These are phyloP conservation scores for Maniola jurtina DNA, from an alignment of 1,140 invertebrate species.

Conservation along the genomic window DNA sequence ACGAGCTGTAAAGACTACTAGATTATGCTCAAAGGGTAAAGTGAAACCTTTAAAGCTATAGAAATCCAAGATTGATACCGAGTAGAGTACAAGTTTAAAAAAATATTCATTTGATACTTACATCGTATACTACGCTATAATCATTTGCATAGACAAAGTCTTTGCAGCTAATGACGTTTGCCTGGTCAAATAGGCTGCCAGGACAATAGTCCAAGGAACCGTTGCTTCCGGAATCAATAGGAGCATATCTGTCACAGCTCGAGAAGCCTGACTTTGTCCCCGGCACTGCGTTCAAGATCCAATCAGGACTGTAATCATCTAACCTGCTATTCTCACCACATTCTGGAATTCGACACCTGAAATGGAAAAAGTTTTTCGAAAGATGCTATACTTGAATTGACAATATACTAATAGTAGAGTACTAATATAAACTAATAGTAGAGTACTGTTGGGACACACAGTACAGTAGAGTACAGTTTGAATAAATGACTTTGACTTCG, in stretches of 20 bases:
- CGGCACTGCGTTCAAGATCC: conserved; percentile 55
- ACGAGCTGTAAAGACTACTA: no score
- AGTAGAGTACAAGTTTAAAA: neutral
- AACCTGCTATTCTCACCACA: conserved; percentile 49
- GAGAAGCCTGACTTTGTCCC: conserved; percentile 30
- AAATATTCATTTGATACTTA: conserved; percentile 32
- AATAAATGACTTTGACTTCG: no score
- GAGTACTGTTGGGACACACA: no score
- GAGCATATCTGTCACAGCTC: conserved; percentile 51
- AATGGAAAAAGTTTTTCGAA: neutral
- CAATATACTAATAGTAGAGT: no score
- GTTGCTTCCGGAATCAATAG: conserved; percentile 18
- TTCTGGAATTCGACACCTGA: conserved; percentile 59
- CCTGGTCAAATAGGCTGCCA: conserved; percentile 41
- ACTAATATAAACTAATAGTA: no score
- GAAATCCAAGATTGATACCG: neutral
- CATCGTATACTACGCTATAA: conserved; percentile 64
- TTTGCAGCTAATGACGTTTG: conserved; percentile 41
- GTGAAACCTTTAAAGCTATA: no score
- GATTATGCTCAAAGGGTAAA: no score
- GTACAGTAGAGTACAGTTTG: no score
- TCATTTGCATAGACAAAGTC: conserved; percentile 53
- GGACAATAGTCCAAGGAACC: conserved; percentile 46
- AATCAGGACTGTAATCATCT: conserved; percentile 37
- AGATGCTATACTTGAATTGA: no score